These are phyloP conservation scores for Netelia melanura DNA, from an alignment of 2,888 invertebrate genomes.

Conservation along the genomic window DNA sequence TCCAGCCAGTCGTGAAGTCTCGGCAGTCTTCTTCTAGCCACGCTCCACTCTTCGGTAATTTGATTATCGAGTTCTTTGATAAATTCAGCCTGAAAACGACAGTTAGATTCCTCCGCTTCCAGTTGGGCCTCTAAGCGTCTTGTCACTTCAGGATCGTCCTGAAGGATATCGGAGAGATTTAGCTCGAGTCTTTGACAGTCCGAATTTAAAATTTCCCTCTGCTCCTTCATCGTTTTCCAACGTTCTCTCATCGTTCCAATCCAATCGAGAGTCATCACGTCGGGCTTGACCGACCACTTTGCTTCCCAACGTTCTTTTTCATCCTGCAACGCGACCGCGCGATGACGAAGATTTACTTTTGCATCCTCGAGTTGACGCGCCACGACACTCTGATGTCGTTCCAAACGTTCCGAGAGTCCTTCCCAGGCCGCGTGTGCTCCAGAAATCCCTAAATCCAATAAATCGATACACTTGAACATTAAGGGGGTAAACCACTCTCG, in stretches of 20 bases:
- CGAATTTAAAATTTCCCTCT: constrained; percentile 74
- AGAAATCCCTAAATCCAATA: constrained; percentile 76
- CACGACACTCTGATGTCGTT: constrained; percentile 80
- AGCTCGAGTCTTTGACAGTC: constrained; percentile 80
- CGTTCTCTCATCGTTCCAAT: constrained; percentile 80
- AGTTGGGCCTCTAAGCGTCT: constrained; percentile 77
- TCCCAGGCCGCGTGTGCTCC: constrained; percentile 81
- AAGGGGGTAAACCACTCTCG: no score
- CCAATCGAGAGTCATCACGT: constrained; percentile 79
- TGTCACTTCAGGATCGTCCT: constrained; percentile 71
- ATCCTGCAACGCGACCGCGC: constrained; percentile 80
- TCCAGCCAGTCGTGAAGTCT: constrained; percentile 83
- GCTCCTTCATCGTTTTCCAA: constrained; percentile 78
- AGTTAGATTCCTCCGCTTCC: constrained; percentile 82
- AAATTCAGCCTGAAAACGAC: constrained; percentile 81
- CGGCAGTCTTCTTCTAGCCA: constrained; percentile 79
- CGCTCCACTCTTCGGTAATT: constrained; percentile 81
- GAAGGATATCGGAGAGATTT: constrained; percentile 75
- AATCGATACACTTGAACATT: neutral
- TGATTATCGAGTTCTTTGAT: constrained; percentile 80
- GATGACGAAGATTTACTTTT: constrained; percentile 81
- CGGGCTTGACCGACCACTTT: constrained; percentile 78
- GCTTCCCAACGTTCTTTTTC: constrained; percentile 82
- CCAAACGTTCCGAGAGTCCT: constrained; percentile 78
- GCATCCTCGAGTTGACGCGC: constrained; percentile 82